Percentiles rank a stretch among this genome's conserved stretches.
Conservation (phyloP, 2,113 vertebrate genomes). For the Cisticola juncidis region DNA sequence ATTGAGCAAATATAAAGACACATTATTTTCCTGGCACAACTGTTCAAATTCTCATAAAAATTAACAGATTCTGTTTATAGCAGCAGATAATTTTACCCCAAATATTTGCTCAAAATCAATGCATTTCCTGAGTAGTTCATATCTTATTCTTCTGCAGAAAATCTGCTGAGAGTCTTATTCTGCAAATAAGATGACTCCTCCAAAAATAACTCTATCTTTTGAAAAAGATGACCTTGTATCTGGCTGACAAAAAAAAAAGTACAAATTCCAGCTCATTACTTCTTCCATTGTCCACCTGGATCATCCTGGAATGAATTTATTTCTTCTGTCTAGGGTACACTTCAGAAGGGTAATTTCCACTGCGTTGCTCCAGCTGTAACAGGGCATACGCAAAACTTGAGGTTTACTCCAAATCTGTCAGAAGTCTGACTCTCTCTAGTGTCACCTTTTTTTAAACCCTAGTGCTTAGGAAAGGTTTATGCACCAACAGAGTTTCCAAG, state of each 20-base stretch:
- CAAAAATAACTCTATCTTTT: background rate
- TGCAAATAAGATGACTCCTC: background rate
- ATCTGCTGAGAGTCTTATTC: background rate
- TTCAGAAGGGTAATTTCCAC: background rate
- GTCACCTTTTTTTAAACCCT: background rate
- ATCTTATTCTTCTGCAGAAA: background rate
- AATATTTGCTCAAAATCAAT: conserved; percentile 15
- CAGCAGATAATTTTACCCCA: background rate
- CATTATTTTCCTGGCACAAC: background rate
- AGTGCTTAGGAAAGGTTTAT: background rate
- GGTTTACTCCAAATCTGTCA: background rate
- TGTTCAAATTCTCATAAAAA: background rate
- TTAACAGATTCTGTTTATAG: conserved; percentile 5
- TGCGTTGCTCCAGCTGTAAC: background rate
- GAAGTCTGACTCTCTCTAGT: background rate
- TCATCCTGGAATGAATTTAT: background rate
- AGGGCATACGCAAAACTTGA: background rate
- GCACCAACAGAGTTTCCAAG: background rate
- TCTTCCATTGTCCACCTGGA: background rate
- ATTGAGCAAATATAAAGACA: background rate
- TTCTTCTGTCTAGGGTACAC: background rate
- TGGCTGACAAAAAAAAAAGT: background rate
- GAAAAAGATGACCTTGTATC: background rate
- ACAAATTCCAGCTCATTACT: background rate
- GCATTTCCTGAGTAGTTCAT: background rate